These are phyloP conservation scores for Chelonus insularis DNA, from an alignment of 1,140 invertebrate genomes.

Conservation along the genomic window DNA sequence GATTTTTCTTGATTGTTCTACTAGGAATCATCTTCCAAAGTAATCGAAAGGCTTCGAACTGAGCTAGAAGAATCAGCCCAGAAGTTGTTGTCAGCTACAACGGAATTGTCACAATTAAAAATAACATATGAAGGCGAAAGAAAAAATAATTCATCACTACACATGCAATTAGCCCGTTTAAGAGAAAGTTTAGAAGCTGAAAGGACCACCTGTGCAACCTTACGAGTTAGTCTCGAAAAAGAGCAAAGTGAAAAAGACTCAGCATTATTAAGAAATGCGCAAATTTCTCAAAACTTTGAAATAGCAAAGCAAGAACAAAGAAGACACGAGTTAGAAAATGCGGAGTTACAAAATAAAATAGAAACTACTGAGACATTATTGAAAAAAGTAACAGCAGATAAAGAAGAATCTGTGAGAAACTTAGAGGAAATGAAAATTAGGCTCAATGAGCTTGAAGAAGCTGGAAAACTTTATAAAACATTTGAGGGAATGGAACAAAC, in stretches of 20 bases:
- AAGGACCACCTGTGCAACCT: conserved; percentile 38
- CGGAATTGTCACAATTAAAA: conserved; percentile 45
- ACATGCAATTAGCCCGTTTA: conserved; percentile 45
- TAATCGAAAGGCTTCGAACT: conserved; percentile 53
- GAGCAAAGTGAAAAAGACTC: conserved; percentile 77
- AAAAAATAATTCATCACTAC: conserved; percentile 44
- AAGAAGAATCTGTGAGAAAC: conserved; percentile 57
- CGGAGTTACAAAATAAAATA: conserved; percentile 49
- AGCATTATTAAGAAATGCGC: conserved; percentile 76
- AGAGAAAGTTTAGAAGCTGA: conserved; percentile 47
- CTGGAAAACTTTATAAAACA: conserved; percentile 50
- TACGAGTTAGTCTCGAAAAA: conserved; percentile 48
- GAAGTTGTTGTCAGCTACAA: conserved; percentile 35
- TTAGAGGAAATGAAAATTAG: conserved; percentile 58
- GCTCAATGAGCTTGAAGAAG: conserved; percentile 57
- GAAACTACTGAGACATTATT: conserved; percentile 46
- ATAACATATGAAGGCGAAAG: conserved; percentile 45
- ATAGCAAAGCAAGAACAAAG: conserved; percentile 72
- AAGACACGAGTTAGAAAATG: conserved; percentile 64
- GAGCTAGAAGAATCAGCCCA: conserved; percentile 50
- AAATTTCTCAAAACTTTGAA: conserved; percentile 81
- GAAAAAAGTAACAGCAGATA: conserved; percentile 56
- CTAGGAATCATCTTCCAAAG: conserved; percentile 52
- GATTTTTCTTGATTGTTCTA: conserved; percentile 7
- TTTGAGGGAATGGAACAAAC: conserved; percentile 62